Base-by-base conservation (phyloP, 2,888 invertebrate genomes). In the Ennomos fuscantarius region DNA sequence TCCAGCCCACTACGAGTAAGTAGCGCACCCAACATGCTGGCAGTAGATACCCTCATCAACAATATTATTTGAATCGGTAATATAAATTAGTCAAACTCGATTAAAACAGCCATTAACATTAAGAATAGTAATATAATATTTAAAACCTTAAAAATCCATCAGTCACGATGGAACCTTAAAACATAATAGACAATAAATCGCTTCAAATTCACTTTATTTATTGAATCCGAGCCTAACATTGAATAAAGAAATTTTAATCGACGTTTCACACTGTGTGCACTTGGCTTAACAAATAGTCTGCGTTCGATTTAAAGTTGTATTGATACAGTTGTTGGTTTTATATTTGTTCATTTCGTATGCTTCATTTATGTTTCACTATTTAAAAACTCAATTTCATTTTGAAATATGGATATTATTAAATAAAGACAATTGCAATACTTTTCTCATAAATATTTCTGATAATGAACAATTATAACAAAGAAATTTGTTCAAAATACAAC, bases 241-340 rank as follows among this genome's bases (percentile, higher is more conserved):
- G 54, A 48, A 55, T 49, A 39, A 57, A 60, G 50, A 44, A 48
- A 54, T 59, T 55, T 53, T 41, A 47, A 55, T 55, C 43, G 51
- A 51, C 13, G 15, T 40, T 48, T 13, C 12, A 44, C 10, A 12
- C 36, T 5, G 41, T 46, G 31, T 37, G n/a, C 24, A 31, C 46
- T 31, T 31, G 8, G 11, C 24, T 37, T 6, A 37, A 15, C n/a
- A 46, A 46, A 46, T 46, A 45, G 15, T 45, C 13, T 35, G 10
- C 24, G 6, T 44, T 34, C 44, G 9, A 33, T 34, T 11, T 13
- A 6, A 44, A 34, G 8, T 8, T 11, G 9, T 44, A 44, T 43
- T 33, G 8, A 9, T 33, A 33, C 3, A 8, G 32, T 12, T 33
- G 32, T n/a, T 43, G 11, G 43, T 42, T 42, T 41, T 31, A 42